Percentiles rank a stretch among this genome's conserved stretches.
Evolutionary conservation across 2,888 invertebrate genomes (phyloP).

Genomic region (Pachliopta kotzebuea): DNA sequence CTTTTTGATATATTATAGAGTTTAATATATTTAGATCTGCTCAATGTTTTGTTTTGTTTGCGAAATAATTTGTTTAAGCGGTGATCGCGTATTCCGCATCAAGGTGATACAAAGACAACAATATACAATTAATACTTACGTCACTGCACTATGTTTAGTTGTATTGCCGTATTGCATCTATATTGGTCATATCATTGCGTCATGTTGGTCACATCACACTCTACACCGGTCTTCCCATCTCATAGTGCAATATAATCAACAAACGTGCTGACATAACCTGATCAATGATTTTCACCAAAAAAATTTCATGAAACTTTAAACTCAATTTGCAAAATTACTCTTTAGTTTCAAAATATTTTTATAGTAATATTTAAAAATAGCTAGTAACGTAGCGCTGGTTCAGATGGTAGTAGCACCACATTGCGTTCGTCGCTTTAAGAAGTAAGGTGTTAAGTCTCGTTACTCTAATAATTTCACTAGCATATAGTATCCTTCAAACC

Average conservation of each 20-base stretch:
- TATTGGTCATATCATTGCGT: slow-evolving; percentile 29
- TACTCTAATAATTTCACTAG: too few relatives aligned
- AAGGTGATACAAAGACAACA: slow-evolving; percentile 31
- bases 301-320: neutral
- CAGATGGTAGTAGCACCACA: too few relatives aligned
- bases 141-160: slow-evolving; percentile 38
- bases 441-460: too few relatives aligned
- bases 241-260: neutral
- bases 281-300: neutral
- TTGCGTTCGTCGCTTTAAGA: too few relatives aligned
- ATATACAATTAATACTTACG: slow-evolving; percentile 40
- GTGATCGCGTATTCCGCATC: slow-evolving; percentile 10
- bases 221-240: slow-evolving; percentile 10
- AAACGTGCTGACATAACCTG: neutral
- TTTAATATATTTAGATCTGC: neutral
- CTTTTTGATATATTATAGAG: neutral
- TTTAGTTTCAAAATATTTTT: too few relatives aligned
- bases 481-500: too few relatives aligned
- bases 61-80: neutral
- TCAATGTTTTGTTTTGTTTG: neutral
- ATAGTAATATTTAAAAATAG: too few relatives aligned
- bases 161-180: slow-evolving; percentile 32
- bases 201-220: slow-evolving; percentile 13
- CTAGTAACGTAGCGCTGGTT: too few relatives aligned
- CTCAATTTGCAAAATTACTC: too few relatives aligned